Percentiles rank a stretch among this genome's conserved stretches.
phyloP scores from a whole-genome alignment of 1,140 invertebrate genomes.

The Penaeus indicus region DNA sequence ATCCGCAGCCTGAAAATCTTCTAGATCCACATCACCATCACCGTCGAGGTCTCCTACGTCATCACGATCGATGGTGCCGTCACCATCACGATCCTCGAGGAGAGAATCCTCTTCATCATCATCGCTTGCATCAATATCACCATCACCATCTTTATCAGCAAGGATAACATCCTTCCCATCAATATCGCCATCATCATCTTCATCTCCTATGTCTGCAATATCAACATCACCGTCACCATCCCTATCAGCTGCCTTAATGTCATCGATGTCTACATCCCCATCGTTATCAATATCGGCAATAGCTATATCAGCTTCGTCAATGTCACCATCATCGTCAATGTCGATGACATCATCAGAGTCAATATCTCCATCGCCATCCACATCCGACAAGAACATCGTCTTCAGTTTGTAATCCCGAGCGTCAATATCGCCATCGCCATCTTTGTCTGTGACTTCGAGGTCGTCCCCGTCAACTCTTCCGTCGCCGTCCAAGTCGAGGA shows the following conservation, averaged over 20 bases:
- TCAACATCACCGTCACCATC: constrained; percentile 65
- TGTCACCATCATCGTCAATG: constrained; percentile 62
- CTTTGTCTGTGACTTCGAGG: constrained; percentile 55
- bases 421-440: constrained; percentile 61
- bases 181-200: constrained; percentile 61
- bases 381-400: constrained; percentile 53
- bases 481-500: constrained; percentile 60
- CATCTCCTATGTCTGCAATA: constrained; percentile 61
- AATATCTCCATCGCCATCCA: constrained; percentile 61
- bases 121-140: constrained; percentile 59
- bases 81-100: constrained; percentile 56
- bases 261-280: constrained; percentile 53
- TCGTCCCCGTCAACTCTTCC: constrained; percentile 61
- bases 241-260: constrained; percentile 52
- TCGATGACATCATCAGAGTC: constrained; percentile 61
- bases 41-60: constrained; percentile 60
- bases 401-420: constrained; percentile 7
- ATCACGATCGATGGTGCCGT: constrained; percentile 60
- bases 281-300: constrained; percentile 65
- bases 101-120: constrained; percentile 48
- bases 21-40: constrained; percentile 55
- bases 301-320: constrained; percentile 58
- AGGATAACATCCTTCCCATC: constrained; percentile 49
- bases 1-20: constrained; percentile 62
- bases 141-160: constrained; percentile 60